Evolutionary conservation across 2,888 invertebrate species (phyloP), one percentile per base, ranked within the genome.

Genomic region (Neoitamus cyanurus): DNA sequence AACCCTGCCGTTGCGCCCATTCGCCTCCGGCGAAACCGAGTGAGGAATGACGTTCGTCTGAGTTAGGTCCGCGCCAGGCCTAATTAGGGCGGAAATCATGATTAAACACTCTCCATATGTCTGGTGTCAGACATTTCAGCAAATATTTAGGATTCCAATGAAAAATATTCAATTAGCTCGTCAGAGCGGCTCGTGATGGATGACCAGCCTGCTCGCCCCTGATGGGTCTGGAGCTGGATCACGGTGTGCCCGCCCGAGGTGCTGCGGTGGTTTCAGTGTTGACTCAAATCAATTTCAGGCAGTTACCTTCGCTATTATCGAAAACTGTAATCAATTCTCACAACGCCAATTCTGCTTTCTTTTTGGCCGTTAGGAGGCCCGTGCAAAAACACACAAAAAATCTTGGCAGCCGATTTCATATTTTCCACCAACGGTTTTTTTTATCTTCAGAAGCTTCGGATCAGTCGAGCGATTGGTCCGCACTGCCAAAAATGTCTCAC

Each of bases 11-110:
- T 34, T 28, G 69, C 25, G 42, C 31, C 25, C 11, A 20, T 36
- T 28, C n/a, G n/a, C 25, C 69, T 37, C 25, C 37, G 36, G 82
- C 11, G n/a, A 25, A 20, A 37, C n/a, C 20, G 15, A 25, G 25
- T 30, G 83, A 72, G 31, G n/a, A 69, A 9, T 69, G 82, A 82
- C 82, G 69, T 68, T 37, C 36, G 3, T 7, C 30, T 68, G 82
- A 82, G 82, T 68, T 69, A 69, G 82, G 37, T 69, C 20, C 7
- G 82, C 69, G 15, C 25, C 58, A 34, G 31, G 42, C 83, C 72
- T 83, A 83, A 83, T 83, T 83, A 83, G 69, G 72, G 70, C 70
- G 83, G 72, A 83, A 83, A 83, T 83, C 37, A 83, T 83, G 83
- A 83, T 83, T 83, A 83, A 83, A 68, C 72, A 37, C 30, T 68